Evolutionary conservation across 2,113 vertebrate species (phyloP), one percentile per base, ranked within the genome.

Genomic region (Phalacrocorax carbo): DNA sequence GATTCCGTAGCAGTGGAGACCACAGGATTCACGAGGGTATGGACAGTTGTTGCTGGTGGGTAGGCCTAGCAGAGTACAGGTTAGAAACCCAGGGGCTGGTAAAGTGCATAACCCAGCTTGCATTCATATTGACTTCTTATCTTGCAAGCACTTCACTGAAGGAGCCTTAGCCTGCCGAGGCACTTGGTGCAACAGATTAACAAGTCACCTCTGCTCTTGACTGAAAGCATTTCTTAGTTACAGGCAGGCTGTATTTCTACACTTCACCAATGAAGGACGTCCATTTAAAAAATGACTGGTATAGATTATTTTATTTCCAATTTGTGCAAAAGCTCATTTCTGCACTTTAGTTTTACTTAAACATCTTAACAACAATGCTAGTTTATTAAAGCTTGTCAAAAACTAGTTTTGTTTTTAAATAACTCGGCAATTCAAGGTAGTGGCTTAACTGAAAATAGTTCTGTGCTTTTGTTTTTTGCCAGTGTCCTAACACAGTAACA

Each of bases 61-160:
- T 68, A 44, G 51, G 22, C 61, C 25, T 75, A 44, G 20, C 11
- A 40, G 36, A 55, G 25, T 40, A 20, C 19, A 36, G 14, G 17
- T 82, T 20, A 84, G 52, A 68, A 94, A 69, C 12, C 11, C 15
- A 32, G 26, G 15, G 49, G 26, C 25, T 46, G 18, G 32, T 64
- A 11, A 60, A 72, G 42, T 3, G 2, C 0, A 0, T n/a, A 60
- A 18, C 29, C 66, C 4, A 0, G 2, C 26, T 44, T 42, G 13
- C 2, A 2, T 76, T 71, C 58, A 51, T 2, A n/a, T 16, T 26
- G 36, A 7, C 38, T 54, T n/a, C n/a, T 64, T 0, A 3, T 55
- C 29, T 82, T 82, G 25, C 0, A 3, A 55, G 49, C 25, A 4
- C 7, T 44, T 65, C 3, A 5, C 19, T 36, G 52, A 58, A 66